phyloP scores from a whole-genome alignment of 2,888 invertebrate genomes.

The Hetaerina titia region DNA sequence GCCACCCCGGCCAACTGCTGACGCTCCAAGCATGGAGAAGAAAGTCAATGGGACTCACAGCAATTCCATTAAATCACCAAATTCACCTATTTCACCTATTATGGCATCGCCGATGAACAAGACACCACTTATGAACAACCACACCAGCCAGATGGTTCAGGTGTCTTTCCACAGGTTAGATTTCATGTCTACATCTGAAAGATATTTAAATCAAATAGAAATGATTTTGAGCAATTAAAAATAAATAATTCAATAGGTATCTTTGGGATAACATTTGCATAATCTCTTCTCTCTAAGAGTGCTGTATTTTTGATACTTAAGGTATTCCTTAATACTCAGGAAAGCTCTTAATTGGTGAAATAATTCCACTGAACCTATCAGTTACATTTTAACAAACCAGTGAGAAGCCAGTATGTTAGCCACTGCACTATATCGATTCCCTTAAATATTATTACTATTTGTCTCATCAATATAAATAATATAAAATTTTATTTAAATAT shows the following conservation, averaged over 20 bases:
- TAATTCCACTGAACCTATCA: too few relatives aligned
- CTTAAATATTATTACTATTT: too few relatives aligned
- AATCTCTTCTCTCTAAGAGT: too few relatives aligned
- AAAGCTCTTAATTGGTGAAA: too few relatives aligned
- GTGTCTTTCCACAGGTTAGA: conserved; percentile 59
- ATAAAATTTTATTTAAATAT: too few relatives aligned
- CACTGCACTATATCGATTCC: too few relatives aligned
- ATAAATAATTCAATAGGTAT: not conserved
- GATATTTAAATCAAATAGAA: not conserved
- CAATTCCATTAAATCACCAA: conserved; percentile 40
- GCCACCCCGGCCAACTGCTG: conserved; percentile 21
- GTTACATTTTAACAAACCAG: too few relatives aligned
- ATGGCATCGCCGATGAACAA: conserved; percentile 20
- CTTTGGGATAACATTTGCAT: too few relatives aligned
- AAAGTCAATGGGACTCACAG: conserved; percentile 60
- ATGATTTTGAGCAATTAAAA: not conserved
- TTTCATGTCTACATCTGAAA: not conserved
- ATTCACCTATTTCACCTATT: not conserved
- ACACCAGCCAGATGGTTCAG: conserved; percentile 60
- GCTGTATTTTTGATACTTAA: too few relatives aligned
- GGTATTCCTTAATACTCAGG: too few relatives aligned
- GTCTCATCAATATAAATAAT: too few relatives aligned
- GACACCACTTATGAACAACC: conserved; percentile 33
- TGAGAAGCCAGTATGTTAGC: too few relatives aligned
- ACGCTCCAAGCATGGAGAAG: conserved; percentile 9